These are phyloP conservation scores for Lepus townsendii DNA, from an alignment of 2,797 vertebrate genomes.

Conservation along the genomic window DNA sequence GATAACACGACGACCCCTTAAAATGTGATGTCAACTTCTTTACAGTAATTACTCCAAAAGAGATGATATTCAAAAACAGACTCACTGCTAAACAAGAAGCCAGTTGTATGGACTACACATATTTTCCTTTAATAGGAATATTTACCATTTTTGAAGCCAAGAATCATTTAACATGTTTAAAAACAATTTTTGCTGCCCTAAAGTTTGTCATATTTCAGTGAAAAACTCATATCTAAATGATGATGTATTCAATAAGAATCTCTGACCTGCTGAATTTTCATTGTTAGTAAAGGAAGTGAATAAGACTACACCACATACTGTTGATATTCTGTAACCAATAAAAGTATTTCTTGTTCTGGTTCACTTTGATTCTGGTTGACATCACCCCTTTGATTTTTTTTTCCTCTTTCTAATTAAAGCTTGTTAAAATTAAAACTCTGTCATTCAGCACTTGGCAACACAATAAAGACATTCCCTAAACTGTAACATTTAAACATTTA, in stretches of 20 bases:
- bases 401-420: slow-evolving; percentile 78
- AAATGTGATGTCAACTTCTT: background rate
- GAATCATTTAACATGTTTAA: slow-evolving; percentile 63
- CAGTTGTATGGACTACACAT: background rate
- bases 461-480: slow-evolving; percentile 82
- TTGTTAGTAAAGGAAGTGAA: slow-evolving; percentile 76
- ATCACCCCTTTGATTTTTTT: slow-evolving; percentile 73
- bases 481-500: slow-evolving; percentile 76
- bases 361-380: slow-evolving; percentile 81
- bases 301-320: slow-evolving; percentile 74
- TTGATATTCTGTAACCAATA: slow-evolving; percentile 78
- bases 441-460: slow-evolving; percentile 80
- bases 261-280: slow-evolving; percentile 73
- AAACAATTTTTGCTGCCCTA: slow-evolving; percentile 74
- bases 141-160: slow-evolving; percentile 59
- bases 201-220: slow-evolving; percentile 77
- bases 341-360: slow-evolving; percentile 77
- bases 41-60: slow-evolving; percentile 48
- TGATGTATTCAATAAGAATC: slow-evolving; percentile 73
- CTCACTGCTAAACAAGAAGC: slow-evolving; percentile 39
- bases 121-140: slow-evolving; percentile 53
- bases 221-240: slow-evolving; percentile 78
- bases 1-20: slow-evolving; percentile 16
- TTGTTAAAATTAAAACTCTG: slow-evolving; percentile 82
- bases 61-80: slow-evolving; percentile 61